These are phyloP conservation scores for Ctena decussata DNA, from an alignment of 2,888 invertebrate genomes.

Conservation along the genomic window DNA sequence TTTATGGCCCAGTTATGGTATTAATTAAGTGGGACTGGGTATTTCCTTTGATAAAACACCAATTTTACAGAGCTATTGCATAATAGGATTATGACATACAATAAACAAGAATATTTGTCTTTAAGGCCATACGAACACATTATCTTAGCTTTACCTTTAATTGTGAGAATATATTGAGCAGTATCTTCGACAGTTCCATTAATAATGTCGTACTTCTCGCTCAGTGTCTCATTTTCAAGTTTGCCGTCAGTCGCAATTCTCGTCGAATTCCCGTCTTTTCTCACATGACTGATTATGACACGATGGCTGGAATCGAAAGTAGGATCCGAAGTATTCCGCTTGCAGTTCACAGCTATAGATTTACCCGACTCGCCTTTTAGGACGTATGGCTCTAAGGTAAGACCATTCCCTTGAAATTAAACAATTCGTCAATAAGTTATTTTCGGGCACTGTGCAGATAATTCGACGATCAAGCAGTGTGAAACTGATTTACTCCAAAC, in stretches of 20 bases:
- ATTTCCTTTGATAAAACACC: no score
- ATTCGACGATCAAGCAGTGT: no score
- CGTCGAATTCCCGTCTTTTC: constrained; percentile 20
- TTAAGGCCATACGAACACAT: no score
- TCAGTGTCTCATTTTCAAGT: background rate
- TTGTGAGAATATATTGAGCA: constrained; percentile 42
- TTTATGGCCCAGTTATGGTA: no score
- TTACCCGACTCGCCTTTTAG: constrained; percentile 18
- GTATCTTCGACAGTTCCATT: constrained; percentile 24
- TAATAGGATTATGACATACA: no score
- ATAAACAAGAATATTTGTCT: no score
- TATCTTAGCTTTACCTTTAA: constrained; percentile 45
- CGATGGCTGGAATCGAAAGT: background rate
- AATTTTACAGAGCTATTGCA: no score
- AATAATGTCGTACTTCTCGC: constrained; percentile 26
- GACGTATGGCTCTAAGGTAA: constrained; percentile 49
- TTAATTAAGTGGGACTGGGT: no score
- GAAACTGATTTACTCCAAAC: no score
- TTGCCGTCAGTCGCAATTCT: constrained; percentile 40
- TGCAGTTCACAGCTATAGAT: constrained; percentile 50
- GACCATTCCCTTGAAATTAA: constrained; percentile 39
- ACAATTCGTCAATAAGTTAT: no score
- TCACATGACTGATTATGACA: constrained; percentile 37
- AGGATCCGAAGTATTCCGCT: constrained; percentile 32
- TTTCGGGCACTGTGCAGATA: no score